phyloP scores from a whole-genome alignment of 2,113 vertebrate genomes.

The Barnardius zonarius region DNA sequence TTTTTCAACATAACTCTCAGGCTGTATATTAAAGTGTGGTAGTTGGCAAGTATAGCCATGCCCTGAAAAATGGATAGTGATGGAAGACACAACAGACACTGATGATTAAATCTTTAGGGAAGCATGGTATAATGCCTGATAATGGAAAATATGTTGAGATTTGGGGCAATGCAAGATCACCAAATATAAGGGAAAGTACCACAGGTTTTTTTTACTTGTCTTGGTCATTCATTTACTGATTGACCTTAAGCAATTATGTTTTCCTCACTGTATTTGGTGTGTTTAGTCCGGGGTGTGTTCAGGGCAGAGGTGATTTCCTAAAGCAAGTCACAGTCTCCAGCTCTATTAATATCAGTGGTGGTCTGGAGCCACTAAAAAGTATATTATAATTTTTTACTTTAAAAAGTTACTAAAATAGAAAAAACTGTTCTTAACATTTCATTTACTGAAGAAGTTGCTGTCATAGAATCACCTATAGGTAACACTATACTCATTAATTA shows the following conservation, averaged over 20 bases:
- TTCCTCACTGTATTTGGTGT: neutral
- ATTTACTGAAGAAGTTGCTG: neutral
- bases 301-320: neutral
- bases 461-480: neutral
- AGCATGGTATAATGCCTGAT: neutral
- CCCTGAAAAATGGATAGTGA: neutral
- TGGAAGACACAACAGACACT: neutral
- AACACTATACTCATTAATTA: neutral
- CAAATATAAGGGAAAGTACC: neutral
- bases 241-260: neutral
- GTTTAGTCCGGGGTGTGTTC: neutral
- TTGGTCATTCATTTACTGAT: neutral
- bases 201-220: neutral
- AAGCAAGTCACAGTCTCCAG: neutral
- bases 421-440: neutral
- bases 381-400: neutral
- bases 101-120: neutral
- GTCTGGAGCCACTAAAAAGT: neutral
- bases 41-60: neutral
- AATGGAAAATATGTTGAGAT: neutral
- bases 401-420: neutral
- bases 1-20: neutral
- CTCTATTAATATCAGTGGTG: neutral
- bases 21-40: neutral
- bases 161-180: neutral